Evolutionary conservation across 2,888 invertebrate species (phyloP).

Genomic region (Drosophila antonietae): DNA sequence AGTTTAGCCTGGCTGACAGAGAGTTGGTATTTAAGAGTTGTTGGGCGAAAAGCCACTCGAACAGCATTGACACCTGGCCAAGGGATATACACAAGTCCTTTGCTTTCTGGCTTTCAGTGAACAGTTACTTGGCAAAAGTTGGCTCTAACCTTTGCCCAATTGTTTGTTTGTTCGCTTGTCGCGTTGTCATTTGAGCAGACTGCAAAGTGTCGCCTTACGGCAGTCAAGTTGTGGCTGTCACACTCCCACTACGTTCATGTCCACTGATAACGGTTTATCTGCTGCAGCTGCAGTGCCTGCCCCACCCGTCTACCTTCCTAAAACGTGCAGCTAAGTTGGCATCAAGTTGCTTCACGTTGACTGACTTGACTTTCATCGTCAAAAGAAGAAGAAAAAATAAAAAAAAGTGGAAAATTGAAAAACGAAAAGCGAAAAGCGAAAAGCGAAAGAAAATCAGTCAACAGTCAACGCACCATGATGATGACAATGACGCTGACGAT

Average conservation of each 20-base stretch:
- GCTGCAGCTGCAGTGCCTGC: conserved; percentile 35
- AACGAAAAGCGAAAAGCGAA: conserved; percentile 3
- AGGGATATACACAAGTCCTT: conserved; percentile 29
- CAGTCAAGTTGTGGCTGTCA: conserved; percentile 34
- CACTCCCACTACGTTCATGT: neutral
- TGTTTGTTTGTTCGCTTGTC: conserved; percentile 26
- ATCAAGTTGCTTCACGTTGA: conserved; percentile 56
- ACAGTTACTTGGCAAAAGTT: conserved; percentile 15
- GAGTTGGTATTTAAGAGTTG: conserved; percentile 7
- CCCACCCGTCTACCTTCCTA: conserved; percentile 1
- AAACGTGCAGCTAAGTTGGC: conserved; percentile 50
- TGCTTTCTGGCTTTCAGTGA: conserved; percentile 31
- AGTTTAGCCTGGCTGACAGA: neutral
- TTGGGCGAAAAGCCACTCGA: conserved; percentile 20
- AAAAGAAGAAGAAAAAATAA: neutral
- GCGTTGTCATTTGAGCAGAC: conserved; percentile 28
- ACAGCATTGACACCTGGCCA: conserved; percentile 37
- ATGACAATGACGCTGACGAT: neutral
- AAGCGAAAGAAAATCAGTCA: conserved; percentile 24
- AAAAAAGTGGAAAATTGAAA: conserved; percentile 8
- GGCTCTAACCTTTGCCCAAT: conserved; percentile 4
- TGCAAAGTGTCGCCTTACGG: conserved; percentile 61
- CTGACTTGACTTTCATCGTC: conserved; percentile 65
- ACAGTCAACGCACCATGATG: conserved; percentile 7
- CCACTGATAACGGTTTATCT: conserved; percentile 58